These are phyloP conservation scores for Kryphioiulus occultus DNA, from an alignment of 2,888 invertebrate species.

Conservation along the genomic window DNA sequence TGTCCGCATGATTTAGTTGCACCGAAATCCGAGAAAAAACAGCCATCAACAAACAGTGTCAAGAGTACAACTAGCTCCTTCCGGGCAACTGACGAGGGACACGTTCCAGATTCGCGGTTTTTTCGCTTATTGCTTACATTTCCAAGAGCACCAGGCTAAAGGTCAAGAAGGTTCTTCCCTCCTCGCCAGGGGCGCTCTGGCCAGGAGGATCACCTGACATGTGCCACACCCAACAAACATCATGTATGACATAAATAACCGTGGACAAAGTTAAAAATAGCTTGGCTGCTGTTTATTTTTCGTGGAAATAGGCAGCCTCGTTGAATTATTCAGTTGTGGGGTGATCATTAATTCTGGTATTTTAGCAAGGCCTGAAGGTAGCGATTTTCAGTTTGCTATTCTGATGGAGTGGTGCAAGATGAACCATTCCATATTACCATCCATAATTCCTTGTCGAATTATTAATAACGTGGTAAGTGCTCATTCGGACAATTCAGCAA, in stretches of 20 bases:
- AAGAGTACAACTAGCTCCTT: not conserved
- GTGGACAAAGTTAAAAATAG: not conserved
- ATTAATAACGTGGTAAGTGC: no score
- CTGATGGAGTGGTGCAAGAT: no score
- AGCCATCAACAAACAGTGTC: not conserved
- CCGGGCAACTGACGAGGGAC: not conserved
- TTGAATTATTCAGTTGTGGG: not conserved
- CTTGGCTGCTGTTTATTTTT: not conserved
- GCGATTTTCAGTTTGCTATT: not conserved
- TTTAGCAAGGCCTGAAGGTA: not conserved
- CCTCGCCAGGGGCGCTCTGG: not conserved
- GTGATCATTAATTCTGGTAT: not conserved
- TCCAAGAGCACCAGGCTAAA: not conserved
- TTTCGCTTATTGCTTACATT: not conserved
- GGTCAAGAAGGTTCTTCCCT: not conserved
- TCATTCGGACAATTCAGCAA: no score
- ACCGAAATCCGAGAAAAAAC: not conserved
- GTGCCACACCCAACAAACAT: not conserved
- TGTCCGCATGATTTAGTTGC: not conserved
- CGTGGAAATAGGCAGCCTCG: not conserved
- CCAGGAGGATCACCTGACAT: not conserved
- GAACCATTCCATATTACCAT: no score
- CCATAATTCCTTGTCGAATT: no score
- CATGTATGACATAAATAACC: not conserved
- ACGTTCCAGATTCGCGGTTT: not conserved